Conservation (phyloP, 2,113 vertebrate genomes). For the Xenopus borealis region DNA sequence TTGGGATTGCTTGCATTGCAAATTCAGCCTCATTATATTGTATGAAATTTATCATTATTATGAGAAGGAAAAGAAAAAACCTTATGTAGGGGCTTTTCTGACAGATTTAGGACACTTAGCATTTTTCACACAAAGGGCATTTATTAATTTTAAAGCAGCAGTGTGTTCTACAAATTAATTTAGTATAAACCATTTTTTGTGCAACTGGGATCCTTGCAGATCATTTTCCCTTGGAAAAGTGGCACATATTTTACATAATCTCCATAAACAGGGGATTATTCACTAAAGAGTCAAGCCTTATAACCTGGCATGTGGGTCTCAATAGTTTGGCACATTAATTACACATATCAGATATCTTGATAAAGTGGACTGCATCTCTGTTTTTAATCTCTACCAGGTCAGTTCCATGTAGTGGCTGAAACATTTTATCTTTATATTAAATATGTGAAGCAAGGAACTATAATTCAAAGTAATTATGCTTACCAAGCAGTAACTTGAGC, state of each 20-base stretch:
- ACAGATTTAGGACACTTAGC: conserved; percentile 45
- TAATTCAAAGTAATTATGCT: too few species aligned
- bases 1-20: conserved; percentile 41
- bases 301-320: too few species aligned
- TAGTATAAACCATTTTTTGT: conserved; percentile 6
- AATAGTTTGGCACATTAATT: background rate
- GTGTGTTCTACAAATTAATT: conserved; percentile 19
- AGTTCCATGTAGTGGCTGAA: background rate
- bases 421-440: background rate
- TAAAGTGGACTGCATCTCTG: background rate
- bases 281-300: background rate
- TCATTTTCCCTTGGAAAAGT: background rate
- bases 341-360: background rate
- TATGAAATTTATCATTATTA: conserved; percentile 45
- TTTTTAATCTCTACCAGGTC: background rate
- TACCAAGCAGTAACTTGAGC: too few species aligned
- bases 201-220: background rate
- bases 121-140: conserved; percentile 46
- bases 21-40: conserved; percentile 42
- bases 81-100: conserved; percentile 36
- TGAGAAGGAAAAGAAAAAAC: conserved; percentile 19
- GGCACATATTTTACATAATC: background rate
- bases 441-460: background rate
- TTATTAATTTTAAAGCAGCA: conserved; percentile 44
- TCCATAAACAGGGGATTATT: conserved; percentile 16